Evolutionary conservation across 2,797 vertebrate species (phyloP).

Genomic region (Erethizon dorsatum): DNA sequence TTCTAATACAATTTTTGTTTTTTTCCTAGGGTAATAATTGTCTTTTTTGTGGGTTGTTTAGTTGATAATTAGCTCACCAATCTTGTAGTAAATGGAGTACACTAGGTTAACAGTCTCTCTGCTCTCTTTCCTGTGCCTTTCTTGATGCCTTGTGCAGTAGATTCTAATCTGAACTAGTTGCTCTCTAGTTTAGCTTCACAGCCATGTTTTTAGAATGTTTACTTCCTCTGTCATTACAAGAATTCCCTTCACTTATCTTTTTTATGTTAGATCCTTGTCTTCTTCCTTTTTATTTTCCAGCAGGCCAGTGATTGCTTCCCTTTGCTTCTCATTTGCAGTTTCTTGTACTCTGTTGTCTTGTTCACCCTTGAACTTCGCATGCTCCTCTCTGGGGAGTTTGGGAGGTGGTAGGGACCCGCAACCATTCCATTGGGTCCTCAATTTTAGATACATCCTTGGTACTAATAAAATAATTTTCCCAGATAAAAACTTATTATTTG

Average conservation of each 20-base stretch:
- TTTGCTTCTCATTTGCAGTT: neutral
- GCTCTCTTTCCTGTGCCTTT: neutral
- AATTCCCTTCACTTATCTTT: slow-evolving; percentile 5
- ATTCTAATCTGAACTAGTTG: neutral
- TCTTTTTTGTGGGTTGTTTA: slow-evolving; percentile 1
- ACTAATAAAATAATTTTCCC: slow-evolving; percentile 5
- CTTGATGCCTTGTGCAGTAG: neutral
- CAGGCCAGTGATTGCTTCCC: neutral
- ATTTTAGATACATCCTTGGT: neutral
- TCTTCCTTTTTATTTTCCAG: slow-evolving; percentile 36
- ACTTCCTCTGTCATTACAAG: neutral
- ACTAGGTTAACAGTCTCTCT: neutral
- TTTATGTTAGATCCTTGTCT: neutral
- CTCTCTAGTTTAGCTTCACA: neutral
- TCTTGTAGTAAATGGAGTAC: neutral
- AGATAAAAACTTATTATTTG: neutral
- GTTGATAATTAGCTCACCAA: neutral
- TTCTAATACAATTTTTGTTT: neutral
- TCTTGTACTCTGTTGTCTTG: neutral
- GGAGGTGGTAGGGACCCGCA: neutral
- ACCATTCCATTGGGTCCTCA: neutral
- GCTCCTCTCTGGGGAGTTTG: neutral
- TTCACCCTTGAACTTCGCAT: neutral
- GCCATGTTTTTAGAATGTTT: neutral
- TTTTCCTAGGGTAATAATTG: neutral